A percentile compares a stretch with the other conserved stretches of the same genome.
phyloP scores from a whole-genome alignment of 1,140 invertebrate species.

The Trachymyrmex septentrionalis region DNA sequence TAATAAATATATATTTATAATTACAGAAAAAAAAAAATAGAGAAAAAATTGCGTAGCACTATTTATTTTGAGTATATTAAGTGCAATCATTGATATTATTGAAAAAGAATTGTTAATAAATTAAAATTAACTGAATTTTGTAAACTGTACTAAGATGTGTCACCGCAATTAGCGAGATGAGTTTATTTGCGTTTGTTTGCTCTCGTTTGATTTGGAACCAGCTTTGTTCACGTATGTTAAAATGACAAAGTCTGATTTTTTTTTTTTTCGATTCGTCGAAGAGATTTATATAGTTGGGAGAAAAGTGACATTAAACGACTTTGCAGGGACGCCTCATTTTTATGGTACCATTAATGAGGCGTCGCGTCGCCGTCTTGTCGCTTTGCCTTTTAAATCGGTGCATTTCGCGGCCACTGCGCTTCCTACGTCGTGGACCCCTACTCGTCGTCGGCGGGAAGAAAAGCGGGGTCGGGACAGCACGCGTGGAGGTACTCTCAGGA shows the following conservation, averaged over 20 bases:
- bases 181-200: background rate
- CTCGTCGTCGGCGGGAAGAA: slow-evolving; percentile 1
- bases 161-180: background rate
- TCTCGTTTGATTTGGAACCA: background rate
- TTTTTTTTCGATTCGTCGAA: background rate
- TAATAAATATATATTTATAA: background rate
- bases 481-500: slow-evolving; percentile 1
- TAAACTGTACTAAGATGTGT: background rate
- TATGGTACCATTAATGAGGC: background rate
- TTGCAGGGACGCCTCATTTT: background rate
- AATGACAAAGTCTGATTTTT: background rate
- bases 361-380: background rate
- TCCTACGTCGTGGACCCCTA: slow-evolving; percentile 24
- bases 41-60: background rate
- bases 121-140: background rate
- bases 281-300: background rate
- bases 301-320: background rate
- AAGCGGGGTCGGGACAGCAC: background rate
- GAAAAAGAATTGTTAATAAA: background rate
- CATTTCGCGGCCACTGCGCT: background rate
- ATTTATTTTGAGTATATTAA: background rate
- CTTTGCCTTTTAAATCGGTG: background rate
- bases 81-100: background rate
- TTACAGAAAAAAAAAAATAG: background rate
- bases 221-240: background rate